phyloP scores from a whole-genome alignment of 2,113 vertebrate species.

The Mola mola region DNA sequence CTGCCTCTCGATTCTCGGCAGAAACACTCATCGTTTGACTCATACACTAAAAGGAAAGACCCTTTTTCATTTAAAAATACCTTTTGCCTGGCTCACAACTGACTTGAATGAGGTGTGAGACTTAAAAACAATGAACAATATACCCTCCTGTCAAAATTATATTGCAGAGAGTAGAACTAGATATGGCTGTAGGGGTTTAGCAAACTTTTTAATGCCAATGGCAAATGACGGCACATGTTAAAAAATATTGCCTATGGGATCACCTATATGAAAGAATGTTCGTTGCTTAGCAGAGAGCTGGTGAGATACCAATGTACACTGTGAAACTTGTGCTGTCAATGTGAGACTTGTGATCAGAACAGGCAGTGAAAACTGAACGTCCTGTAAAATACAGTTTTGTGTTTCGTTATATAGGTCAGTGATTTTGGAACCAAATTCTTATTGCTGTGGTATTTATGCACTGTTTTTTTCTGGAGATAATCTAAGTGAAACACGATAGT shows the following conservation, averaged over 20 bases:
- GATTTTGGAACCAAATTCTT: background rate
- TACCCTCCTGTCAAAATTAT: constrained; percentile 28
- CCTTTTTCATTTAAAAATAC: constrained; percentile 67
- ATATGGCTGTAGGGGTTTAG: background rate
- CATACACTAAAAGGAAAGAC: constrained; percentile 60
- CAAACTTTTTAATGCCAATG: constrained; percentile 40
- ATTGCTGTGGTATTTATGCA: constrained; percentile 15
- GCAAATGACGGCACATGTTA: constrained; percentile 6
- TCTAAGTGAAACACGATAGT: no score
- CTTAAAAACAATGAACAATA: constrained; percentile 53
- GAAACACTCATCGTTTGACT: constrained; percentile 75
- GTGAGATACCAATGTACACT: background rate
- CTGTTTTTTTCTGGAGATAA: background rate
- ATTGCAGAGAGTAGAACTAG: background rate
- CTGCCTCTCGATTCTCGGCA: constrained; percentile 71
- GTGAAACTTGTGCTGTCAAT: constrained; percentile 1
- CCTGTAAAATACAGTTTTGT: background rate
- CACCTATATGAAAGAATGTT: background rate
- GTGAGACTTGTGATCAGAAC: constrained; percentile 1
- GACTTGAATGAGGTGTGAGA: constrained; percentile 26
- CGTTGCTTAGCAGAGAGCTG: constrained; percentile 1
- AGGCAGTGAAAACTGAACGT: background rate
- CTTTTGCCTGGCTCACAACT: constrained; percentile 66
- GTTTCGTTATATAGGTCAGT: background rate
- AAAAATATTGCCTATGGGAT: constrained; percentile 16